phyloP scores from a whole-genome alignment of 2,797 vertebrate species.

The Centropyge bicolor region DNA sequence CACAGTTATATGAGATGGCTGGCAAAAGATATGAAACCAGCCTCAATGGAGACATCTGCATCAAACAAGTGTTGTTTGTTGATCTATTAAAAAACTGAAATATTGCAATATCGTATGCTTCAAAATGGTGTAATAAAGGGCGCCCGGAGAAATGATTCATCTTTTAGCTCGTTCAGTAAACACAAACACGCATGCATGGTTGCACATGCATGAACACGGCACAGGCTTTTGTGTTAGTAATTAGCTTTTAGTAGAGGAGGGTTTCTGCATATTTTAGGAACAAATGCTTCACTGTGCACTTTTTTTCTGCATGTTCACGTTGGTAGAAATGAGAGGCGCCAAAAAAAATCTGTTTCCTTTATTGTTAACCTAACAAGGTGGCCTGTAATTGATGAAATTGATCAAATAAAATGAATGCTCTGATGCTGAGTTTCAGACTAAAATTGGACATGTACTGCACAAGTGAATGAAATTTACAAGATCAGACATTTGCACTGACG shows the following conservation, averaged over 20 bases:
- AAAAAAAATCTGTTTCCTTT: slow-evolving; percentile 3
- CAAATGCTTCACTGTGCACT: background rate
- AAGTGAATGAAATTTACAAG: slow-evolving; percentile 10
- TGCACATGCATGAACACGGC: slow-evolving; percentile 3
- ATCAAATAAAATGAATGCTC: slow-evolving; percentile 18
- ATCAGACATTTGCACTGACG: slow-evolving; percentile 14
- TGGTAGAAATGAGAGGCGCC: background rate
- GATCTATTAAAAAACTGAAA: slow-evolving; percentile 9
- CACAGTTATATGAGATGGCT: slow-evolving; percentile 33
- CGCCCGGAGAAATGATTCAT: slow-evolving; percentile 1
- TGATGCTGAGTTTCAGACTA: slow-evolving; percentile 4
- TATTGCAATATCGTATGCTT: slow-evolving; percentile 23
- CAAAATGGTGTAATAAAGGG: slow-evolving; percentile 4
- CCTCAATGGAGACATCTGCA: slow-evolving; percentile 26
- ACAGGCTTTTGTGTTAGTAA: slow-evolving; percentile 27
- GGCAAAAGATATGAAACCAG: slow-evolving; percentile 33
- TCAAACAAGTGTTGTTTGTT: slow-evolving; percentile 21
- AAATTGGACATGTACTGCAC: background rate
- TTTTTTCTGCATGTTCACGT: background rate
- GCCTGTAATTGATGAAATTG: slow-evolving; percentile 26
- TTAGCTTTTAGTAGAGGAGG: slow-evolving; percentile 19
- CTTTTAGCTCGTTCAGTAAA: slow-evolving; percentile 8
- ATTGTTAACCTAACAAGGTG: slow-evolving; percentile 3
- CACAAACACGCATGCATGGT: background rate
- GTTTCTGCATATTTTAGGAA: slow-evolving; percentile 27